Conservation (phyloP, 2,888 invertebrate genomes). For the Pyrrhosoma nymphula region DNA sequence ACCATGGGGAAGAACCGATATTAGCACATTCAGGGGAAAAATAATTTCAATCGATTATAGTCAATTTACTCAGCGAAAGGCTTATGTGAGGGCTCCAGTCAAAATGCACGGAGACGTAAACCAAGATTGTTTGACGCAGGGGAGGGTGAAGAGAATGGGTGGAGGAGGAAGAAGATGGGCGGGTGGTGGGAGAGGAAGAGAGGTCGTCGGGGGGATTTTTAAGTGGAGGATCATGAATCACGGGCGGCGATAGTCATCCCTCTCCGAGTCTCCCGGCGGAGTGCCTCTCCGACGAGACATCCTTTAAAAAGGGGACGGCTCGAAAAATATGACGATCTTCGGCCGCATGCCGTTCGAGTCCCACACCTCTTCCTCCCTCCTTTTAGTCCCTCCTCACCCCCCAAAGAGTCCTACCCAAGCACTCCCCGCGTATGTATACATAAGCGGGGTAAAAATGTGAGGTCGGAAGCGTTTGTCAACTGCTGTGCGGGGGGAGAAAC, state of each 20-base stretch:
- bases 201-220: slow-evolving; percentile 59
- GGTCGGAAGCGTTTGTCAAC: slow-evolving; percentile 55
- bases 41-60: no score
- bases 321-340: slow-evolving; percentile 64
- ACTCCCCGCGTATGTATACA: no score
- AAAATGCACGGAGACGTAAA: not conserved
- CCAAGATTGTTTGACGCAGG: not conserved
- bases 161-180: not conserved
- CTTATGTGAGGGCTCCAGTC: no score
- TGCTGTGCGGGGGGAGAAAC: not conserved
- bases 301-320: slow-evolving; percentile 42
- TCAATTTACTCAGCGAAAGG: no score
- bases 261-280: not conserved
- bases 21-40: no score
- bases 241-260: slow-evolving; percentile 47
- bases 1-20: no score
- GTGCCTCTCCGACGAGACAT: slow-evolving; percentile 38
- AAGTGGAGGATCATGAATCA: slow-evolving; percentile 62
- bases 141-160: not conserved
- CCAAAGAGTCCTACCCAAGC: not conserved
- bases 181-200: not conserved
- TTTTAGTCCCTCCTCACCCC: not conserved
- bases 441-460: not conserved
- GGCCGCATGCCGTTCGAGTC: slow-evolving; percentile 51
- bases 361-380: not conserved